These are phyloP conservation scores for Otolemur garnettii DNA, from an alignment of 2,113 vertebrate genomes.

Conservation along the genomic window DNA sequence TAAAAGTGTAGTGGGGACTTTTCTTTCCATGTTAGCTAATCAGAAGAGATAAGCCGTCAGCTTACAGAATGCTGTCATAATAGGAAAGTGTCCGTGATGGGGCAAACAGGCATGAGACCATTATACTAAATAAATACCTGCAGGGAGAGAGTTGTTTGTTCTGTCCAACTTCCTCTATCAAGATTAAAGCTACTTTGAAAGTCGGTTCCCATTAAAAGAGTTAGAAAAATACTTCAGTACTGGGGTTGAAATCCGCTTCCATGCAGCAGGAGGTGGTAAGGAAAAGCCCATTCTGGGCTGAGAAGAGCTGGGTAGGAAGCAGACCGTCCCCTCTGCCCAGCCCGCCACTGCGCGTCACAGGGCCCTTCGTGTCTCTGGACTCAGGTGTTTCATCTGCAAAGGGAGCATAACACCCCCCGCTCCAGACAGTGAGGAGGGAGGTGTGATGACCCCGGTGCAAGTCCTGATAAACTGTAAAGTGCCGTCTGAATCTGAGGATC, in stretches of 20 bases:
- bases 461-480: not conserved
- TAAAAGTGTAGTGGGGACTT: not conserved
- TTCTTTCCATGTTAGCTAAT: conserved; percentile 25
- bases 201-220: not conserved
- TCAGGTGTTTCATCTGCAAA: not conserved
- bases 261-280: not conserved
- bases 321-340: not conserved
- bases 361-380: not conserved
- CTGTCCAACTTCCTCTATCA: conserved; percentile 35
- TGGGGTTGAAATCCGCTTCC: not conserved
- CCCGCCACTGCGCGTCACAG: no score
- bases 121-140: conserved; percentile 32
- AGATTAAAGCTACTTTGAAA: conserved; percentile 50
- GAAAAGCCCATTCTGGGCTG: not conserved
- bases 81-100: not conserved
- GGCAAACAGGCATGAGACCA: not conserved
- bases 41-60: conserved; percentile 47
- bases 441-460: not conserved
- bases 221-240: not conserved
- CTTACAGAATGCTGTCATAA: not conserved
- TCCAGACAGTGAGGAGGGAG: not conserved
- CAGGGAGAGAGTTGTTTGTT: not conserved
- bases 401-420: not conserved
- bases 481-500: not conserved
- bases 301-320: not conserved